Evolutionary conservation across 2,888 invertebrate genomes (phyloP).

Genomic region (Dicyrtomina minuta): DNA sequence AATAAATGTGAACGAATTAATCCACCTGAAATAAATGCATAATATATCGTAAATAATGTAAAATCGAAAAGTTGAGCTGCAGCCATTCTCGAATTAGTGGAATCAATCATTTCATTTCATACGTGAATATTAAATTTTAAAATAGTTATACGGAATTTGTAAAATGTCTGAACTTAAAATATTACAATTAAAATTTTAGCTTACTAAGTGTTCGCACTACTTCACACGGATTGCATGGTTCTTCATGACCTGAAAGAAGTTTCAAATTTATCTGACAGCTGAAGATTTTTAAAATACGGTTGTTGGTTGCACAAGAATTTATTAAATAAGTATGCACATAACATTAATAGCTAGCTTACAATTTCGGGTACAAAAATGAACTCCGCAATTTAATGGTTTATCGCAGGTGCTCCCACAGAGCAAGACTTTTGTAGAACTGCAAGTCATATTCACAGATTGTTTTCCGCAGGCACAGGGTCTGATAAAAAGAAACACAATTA

Average conservation of each 20-base stretch:
- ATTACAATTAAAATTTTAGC: too few relatives aligned
- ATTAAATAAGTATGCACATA: neutral
- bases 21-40: too few relatives aligned
- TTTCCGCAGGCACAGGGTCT: slow-evolving; percentile 78
- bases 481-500: slow-evolving; percentile 42
- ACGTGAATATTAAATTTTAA: too few relatives aligned
- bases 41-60: slow-evolving; percentile 21
- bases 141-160: too few relatives aligned
- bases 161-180: too few relatives aligned
- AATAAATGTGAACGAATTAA: too few relatives aligned
- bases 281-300: neutral
- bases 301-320: too few relatives aligned
- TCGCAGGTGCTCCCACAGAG: slow-evolving; percentile 74
- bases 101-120: too few relatives aligned
- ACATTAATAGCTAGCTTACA: slow-evolving; percentile 13
- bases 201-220: slow-evolving; percentile 68
- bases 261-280: too few relatives aligned
- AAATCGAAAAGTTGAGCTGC: neutral
- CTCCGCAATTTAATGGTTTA: slow-evolving; percentile 72
- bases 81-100: neutral
- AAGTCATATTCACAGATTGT: slow-evolving; percentile 68
- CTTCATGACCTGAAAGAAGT: slow-evolving; percentile 63
- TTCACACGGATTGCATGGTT: slow-evolving; percentile 72
- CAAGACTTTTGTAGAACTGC: slow-evolving; percentile 70
- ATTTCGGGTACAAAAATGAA: slow-evolving; percentile 67